Evolutionary conservation across 2,113 vertebrate species (phyloP).

Genomic region (Campylomormyrus tamandua): DNA sequence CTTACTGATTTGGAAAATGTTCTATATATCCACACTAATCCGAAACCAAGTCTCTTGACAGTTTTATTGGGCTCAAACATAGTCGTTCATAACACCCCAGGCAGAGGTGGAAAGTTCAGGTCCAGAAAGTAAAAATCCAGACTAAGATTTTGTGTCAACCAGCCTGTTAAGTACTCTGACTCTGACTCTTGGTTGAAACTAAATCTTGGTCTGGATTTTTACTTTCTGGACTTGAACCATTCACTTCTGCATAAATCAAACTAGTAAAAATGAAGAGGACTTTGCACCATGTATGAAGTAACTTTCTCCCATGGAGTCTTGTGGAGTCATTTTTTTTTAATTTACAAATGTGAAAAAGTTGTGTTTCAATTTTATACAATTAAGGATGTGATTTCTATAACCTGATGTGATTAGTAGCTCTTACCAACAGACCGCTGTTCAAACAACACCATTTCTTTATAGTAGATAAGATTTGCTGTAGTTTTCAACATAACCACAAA

Average conservation of each 20-base stretch:
- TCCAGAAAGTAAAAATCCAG: not conserved
- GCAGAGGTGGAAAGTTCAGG: not conserved
- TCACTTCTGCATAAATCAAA: not conserved
- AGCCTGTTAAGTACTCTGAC: not conserved
- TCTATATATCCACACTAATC: slow-evolving; percentile 4
- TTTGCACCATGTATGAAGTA: not conserved
- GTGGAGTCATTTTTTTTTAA: not conserved
- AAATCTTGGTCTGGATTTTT: not conserved
- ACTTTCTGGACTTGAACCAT: not conserved
- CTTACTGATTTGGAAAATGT: not conserved
- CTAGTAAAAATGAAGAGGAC: not conserved
- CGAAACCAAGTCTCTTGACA: not conserved
- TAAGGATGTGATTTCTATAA: not conserved
- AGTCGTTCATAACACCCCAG: not conserved
- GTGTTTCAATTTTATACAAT: not conserved
- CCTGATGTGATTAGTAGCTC: not conserved
- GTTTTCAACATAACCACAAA: not conserved
- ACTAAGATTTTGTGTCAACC: not conserved
- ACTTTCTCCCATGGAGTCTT: not conserved
- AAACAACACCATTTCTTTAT: not conserved
- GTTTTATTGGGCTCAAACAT: not conserved
- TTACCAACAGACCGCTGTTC: not conserved
- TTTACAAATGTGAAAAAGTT: not conserved
- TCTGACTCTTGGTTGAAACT: not conserved
- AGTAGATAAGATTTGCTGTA: not conserved